These are phyloP conservation scores for Hycleus phaleratus DNA, from an alignment of 1,140 invertebrate genomes.

Conservation along the genomic window DNA sequence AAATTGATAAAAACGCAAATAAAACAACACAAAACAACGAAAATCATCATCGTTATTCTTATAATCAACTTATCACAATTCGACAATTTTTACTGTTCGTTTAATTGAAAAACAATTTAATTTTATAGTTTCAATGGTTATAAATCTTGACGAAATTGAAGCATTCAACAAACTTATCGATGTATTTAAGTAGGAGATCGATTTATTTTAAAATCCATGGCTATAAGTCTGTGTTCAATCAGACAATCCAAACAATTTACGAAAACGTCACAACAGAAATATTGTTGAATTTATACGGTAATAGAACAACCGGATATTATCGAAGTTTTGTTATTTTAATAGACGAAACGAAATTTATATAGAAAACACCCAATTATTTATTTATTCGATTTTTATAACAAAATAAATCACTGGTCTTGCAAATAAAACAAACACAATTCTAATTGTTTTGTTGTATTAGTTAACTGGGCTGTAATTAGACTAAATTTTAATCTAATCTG, in stretches of 20 bases:
- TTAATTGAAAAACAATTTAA: no score
- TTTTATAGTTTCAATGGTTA: background rate
- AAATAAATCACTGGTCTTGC: no score
- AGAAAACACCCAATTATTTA: no score
- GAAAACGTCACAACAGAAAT: slow-evolving; percentile 26
- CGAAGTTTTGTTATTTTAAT: no score
- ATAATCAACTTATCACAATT: slow-evolving; percentile 4
- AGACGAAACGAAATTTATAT: no score
- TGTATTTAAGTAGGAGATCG: slow-evolving; percentile 21
- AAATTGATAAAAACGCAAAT: slow-evolving; percentile 14
- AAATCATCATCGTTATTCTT: slow-evolving; percentile 16
- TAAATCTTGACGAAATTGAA: slow-evolving; percentile 18
- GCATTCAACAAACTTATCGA: slow-evolving; percentile 14
- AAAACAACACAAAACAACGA: slow-evolving; percentile 8
- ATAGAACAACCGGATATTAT: no score
- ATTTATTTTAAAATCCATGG: slow-evolving; percentile 24
- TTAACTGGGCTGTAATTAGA: slow-evolving; percentile 4
- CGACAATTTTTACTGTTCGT: slow-evolving; percentile 2
- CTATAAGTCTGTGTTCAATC: slow-evolving; percentile 27
- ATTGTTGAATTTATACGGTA: no score
- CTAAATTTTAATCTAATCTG: slow-evolving; percentile 13
- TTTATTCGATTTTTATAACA: no score
- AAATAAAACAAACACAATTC: no score
- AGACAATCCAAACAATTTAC: slow-evolving; percentile 33
- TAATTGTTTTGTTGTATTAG: background rate